phyloP scores from a whole-genome alignment of 2,888 invertebrate genomes.

The Geotrupes spiniger region DNA sequence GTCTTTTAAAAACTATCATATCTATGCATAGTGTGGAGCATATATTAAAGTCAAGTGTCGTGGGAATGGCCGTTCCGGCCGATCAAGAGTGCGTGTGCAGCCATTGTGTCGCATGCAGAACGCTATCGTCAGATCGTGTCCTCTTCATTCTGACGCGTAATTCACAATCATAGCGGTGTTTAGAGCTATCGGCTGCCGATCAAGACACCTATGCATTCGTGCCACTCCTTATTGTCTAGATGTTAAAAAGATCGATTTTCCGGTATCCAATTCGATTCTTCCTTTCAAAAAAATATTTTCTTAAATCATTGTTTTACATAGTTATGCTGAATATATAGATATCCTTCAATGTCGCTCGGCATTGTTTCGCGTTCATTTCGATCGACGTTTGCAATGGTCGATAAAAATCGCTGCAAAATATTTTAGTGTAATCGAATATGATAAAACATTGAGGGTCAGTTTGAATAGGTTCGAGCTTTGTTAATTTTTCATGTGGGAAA shows the following conservation, averaged over 20 bases:
- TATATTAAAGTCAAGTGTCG: conserved; percentile 32
- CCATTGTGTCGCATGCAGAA: conserved; percentile 39
- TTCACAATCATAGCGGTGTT: conserved; percentile 28
- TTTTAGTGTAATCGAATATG: too few species aligned
- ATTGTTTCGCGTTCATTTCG: too few species aligned
- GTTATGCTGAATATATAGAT: too few species aligned
- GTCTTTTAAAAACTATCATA: conserved; percentile 21
- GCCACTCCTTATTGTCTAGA: conserved; percentile 11
- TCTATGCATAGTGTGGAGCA: conserved; percentile 22
- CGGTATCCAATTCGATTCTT: too few species aligned
- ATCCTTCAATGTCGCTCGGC: too few species aligned
- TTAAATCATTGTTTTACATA: too few species aligned
- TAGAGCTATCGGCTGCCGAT: conserved; percentile 13
- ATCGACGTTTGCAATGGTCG: too few species aligned
- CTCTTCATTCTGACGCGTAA: conserved; percentile 31
- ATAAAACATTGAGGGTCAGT: too few species aligned
- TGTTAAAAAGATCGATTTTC: neutral
- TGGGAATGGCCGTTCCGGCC: conserved; percentile 33
- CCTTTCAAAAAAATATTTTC: too few species aligned
- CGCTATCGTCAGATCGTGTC: conserved; percentile 31
- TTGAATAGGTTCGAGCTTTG: too few species aligned
- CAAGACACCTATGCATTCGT: conserved; percentile 15
- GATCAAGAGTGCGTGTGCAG: conserved; percentile 35
- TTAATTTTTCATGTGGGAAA: too few species aligned
- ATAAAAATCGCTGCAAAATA: too few species aligned